Evolutionary conservation across 2,888 invertebrate genomes (phyloP).

Genomic region (Micoletzkya japonica): DNA sequence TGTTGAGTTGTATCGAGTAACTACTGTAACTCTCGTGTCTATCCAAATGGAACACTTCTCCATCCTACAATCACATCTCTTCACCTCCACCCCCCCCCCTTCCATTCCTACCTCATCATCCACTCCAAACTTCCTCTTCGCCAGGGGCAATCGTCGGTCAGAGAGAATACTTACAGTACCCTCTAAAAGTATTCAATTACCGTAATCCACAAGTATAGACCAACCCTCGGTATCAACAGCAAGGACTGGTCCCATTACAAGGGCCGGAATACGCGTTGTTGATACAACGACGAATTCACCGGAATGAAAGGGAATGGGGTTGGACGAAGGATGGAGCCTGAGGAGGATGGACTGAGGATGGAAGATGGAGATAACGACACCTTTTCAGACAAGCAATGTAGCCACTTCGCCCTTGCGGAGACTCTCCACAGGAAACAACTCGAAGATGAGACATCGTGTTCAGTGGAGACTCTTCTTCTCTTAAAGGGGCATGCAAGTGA

Average conservation of each 20-base stretch:
- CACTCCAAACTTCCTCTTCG: not conserved
- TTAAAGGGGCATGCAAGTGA: too few species aligned
- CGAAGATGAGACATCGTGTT: constrained; percentile 11
- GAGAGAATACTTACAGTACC: constrained; percentile 6
- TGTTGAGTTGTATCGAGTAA: constrained; percentile 45
- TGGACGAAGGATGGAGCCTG: not conserved
- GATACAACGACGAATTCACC: constrained; percentile 39
- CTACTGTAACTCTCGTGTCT: constrained; percentile 45
- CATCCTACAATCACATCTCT: too few species aligned
- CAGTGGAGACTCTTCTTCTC: constrained; percentile 10
- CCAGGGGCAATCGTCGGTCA: constrained; percentile 12
- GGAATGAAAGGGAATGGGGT: not conserved
- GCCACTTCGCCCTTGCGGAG: not conserved
- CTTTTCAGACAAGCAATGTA: constrained; percentile 12
- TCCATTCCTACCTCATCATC: not conserved
- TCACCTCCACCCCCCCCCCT: too few species aligned
- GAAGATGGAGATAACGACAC: not conserved
- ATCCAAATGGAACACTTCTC: constrained; percentile 45
- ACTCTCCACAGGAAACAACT: constrained; percentile 12
- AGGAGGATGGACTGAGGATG: not conserved
- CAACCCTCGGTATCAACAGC: constrained; percentile 23
- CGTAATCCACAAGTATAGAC: not conserved
- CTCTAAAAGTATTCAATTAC: not conserved
- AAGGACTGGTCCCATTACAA: constrained; percentile 25
- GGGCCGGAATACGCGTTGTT: constrained; percentile 32